Evolutionary conservation across 2,888 invertebrate species (phyloP), one percentile per base, ranked within the genome.

Genomic region (Allolobophora icterica): DNA sequence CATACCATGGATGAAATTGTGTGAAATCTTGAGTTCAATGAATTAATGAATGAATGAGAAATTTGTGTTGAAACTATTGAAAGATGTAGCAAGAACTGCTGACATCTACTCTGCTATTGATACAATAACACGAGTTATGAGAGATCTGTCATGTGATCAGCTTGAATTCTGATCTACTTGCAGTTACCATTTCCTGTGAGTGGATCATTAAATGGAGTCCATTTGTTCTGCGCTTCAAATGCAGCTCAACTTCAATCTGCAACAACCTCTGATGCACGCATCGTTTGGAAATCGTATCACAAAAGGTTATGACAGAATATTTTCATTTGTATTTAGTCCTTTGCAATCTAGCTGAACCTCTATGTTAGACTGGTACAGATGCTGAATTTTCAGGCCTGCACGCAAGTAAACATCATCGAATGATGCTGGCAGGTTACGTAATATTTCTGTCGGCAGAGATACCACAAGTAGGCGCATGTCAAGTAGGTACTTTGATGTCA

Each of bases 161-260:
- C n/a, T 71, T 71, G 30, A 71, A n/a, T 71, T 71, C n/a, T 71
- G 71, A n/a, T 71, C 71, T 71, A 1, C 8, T 71, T 71, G n/a
- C n/a, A 71, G 71, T 71, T 71, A 71, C 71, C 71, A 71, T 71
- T 71, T 71, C 71, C 71, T 71, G 71, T 71, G 30, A 71, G 30
- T 71, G 71, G 71, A 17, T 71, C 71, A 30, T 71, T 71, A 71
- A 71, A 71, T 71, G 71, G 71, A 71, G 71, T 71, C 71, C 71
- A 71, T 71, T n/a, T 71, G 71, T 71, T 71, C 71, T 71, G 71
- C n/a, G 71, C 71, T n/a, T 71, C 71, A n/a, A 71, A 71, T n/a
- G 30, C 71, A n/a, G 71, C 71, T 71, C 71, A 71, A n/a, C n/a
- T 71, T 0, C 71, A 71, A 71, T 71, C 71, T 71, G n/a, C 71